Percentiles rank a stretch among this genome's conserved stretches.
phyloP scores from a whole-genome alignment of 2,797 vertebrate genomes.

The Carduelis carduelis region DNA sequence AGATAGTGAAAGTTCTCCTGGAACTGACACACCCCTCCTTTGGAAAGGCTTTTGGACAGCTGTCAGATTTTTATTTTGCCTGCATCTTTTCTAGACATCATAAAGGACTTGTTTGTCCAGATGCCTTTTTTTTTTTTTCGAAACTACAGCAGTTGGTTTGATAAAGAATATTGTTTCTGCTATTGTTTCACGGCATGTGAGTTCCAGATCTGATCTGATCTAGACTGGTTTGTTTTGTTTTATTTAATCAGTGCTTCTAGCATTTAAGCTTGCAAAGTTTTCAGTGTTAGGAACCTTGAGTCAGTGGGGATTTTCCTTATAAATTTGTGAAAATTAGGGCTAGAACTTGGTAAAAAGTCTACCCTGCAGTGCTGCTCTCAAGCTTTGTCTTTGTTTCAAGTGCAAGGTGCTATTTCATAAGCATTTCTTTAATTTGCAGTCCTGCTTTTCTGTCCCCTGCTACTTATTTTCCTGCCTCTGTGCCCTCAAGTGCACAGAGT shows the following conservation, averaged over 20 bases:
- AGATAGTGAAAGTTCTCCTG: not conserved
- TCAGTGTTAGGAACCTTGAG: not conserved
- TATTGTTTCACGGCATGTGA: not conserved
- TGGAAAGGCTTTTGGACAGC: not conserved
- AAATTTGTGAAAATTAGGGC: not conserved
- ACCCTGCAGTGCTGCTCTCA: not conserved
- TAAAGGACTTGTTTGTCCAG: not conserved
- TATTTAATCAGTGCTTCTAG: not conserved
- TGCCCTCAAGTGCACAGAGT: slow-evolving; percentile 2
- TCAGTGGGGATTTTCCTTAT: not conserved
- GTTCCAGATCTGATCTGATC: not conserved
- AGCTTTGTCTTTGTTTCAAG: not conserved
- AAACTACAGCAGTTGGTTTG: not conserved
- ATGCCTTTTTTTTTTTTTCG: not conserved
- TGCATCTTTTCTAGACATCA: not conserved
- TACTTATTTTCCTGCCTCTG: not conserved
- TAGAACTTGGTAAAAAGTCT: not conserved
- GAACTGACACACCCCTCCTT: not conserved
- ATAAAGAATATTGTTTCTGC: not conserved
- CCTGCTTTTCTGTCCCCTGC: not conserved
- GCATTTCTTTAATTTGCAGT: not conserved
- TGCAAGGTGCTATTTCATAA: not conserved
- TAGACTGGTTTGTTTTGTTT: not conserved
- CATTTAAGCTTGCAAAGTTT: not conserved
- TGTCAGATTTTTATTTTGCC: not conserved